Conservation (phyloP, 2,113 vertebrate genomes). For the Pterocles burchelli region DNA sequence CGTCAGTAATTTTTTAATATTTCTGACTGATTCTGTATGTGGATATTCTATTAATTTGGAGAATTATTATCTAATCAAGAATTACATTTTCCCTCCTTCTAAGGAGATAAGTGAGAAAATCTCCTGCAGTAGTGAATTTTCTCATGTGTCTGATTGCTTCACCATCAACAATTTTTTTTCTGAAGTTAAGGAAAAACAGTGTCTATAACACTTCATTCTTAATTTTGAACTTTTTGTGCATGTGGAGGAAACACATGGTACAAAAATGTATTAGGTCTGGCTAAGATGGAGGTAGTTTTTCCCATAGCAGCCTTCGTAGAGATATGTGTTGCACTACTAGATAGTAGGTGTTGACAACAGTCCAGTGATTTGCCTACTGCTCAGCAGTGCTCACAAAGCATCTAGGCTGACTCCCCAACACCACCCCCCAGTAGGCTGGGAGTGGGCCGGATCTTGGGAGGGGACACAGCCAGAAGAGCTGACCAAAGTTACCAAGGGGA, state of each 20-base stretch:
- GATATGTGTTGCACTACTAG: too few species aligned
- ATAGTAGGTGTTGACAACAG: too few species aligned
- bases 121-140: not conserved
- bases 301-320: too few species aligned
- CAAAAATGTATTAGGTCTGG: not conserved
- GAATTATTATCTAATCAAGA: not conserved
- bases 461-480: too few species aligned
- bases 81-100: not conserved
- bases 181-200: not conserved
- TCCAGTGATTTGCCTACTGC: too few species aligned
- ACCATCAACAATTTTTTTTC: not conserved
- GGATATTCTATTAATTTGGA: not conserved
- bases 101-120: not conserved
- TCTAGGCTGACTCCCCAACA: too few species aligned
- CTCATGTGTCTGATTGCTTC: not conserved
- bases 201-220: not conserved
- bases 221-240: not conserved
- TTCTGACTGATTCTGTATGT: not conserved
- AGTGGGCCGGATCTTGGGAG: too few species aligned
- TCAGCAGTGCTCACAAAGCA: too few species aligned
- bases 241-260: not conserved
- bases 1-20: not conserved
- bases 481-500: too few species aligned
- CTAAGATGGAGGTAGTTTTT: too few species aligned
- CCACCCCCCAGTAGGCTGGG: too few species aligned